These are phyloP conservation scores for Triplophysa tibetana DNA, from an alignment of 2,113 vertebrate genomes.

Conservation along the genomic window DNA sequence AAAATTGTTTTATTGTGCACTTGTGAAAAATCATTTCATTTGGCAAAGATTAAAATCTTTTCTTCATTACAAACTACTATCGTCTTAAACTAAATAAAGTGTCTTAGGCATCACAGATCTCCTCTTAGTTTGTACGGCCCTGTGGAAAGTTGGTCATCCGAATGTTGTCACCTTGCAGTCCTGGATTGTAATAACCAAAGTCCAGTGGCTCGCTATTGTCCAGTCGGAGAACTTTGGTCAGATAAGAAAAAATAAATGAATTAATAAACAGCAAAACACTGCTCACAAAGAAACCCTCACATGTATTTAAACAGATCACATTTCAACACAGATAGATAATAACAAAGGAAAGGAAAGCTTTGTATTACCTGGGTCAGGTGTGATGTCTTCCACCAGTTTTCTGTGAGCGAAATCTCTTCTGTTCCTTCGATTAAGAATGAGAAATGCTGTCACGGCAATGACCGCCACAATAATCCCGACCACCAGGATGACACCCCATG, in stretches of 20 bases:
- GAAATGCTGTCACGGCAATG: slow-evolving; percentile 72
- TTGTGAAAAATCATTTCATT: background rate
- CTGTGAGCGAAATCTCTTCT: slow-evolving; percentile 78
- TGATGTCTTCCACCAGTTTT: slow-evolving; percentile 81
- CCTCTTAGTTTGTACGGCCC: slow-evolving; percentile 36
- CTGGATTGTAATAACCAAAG: slow-evolving; percentile 73
- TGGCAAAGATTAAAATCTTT: slow-evolving; percentile 12
- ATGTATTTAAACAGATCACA: background rate
- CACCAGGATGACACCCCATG: slow-evolving; percentile 73
- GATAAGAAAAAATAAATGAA: slow-evolving; percentile 22
- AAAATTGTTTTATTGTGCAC: background rate
- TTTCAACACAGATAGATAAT: background rate
- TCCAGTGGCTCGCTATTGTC: slow-evolving; percentile 74
- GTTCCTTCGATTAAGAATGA: slow-evolving; percentile 72
- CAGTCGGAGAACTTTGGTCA: slow-evolving; percentile 79
- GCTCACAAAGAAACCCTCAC: background rate
- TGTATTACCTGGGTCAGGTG: slow-evolving; percentile 81
- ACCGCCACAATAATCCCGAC: slow-evolving; percentile 66
- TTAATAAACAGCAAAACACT: background rate
- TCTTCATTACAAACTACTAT: slow-evolving; percentile 27
- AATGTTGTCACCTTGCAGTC: slow-evolving; percentile 69
- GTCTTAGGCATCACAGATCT: slow-evolving; percentile 31
- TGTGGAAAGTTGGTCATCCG: slow-evolving; percentile 71
- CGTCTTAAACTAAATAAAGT: background rate
- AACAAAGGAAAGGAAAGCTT: background rate